Percentiles rank a stretch among this genome's conserved stretches.
Conservation (phyloP, 2,113 vertebrate genomes). For the Urocolius indicus region DNA sequence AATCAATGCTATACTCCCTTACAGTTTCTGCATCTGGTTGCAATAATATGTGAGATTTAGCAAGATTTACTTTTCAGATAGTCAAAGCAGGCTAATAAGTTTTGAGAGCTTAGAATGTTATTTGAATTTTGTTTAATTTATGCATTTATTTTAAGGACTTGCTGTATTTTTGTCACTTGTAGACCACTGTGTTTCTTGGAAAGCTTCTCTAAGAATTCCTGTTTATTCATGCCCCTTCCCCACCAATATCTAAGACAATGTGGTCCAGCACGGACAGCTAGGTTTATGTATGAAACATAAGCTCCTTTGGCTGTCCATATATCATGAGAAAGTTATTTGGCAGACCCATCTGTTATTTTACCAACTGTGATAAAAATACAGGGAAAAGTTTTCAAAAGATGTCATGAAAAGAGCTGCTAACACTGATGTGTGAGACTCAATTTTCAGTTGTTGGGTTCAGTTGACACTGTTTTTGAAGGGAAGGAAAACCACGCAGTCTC, state of each 20-base stretch:
- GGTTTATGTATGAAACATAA: background rate
- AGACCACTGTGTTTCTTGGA: background rate
- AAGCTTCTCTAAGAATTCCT: background rate
- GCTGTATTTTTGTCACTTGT: background rate
- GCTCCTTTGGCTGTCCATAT: background rate
- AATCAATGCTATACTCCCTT: background rate
- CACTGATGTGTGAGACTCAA: background rate
- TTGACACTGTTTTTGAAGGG: background rate
- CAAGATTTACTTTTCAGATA: constrained; percentile 1
- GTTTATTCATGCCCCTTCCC: background rate
- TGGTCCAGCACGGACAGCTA: background rate
- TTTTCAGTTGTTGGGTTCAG: background rate
- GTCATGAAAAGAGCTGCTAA: background rate
- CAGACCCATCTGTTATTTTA: background rate
- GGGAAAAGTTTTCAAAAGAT: background rate
- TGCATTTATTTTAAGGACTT: background rate
- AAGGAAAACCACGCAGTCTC: background rate
- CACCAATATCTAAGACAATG: background rate
- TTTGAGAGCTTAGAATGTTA: background rate
- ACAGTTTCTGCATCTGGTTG: background rate
- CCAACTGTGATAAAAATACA: background rate
- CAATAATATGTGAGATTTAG: background rate
- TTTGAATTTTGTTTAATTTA: background rate
- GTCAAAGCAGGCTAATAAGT: background rate
- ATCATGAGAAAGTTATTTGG: background rate